Evolutionary conservation across 2,888 invertebrate genomes (phyloP), one percentile per base, ranked within the genome.

Genomic region (Limnephilus marmoratus): DNA sequence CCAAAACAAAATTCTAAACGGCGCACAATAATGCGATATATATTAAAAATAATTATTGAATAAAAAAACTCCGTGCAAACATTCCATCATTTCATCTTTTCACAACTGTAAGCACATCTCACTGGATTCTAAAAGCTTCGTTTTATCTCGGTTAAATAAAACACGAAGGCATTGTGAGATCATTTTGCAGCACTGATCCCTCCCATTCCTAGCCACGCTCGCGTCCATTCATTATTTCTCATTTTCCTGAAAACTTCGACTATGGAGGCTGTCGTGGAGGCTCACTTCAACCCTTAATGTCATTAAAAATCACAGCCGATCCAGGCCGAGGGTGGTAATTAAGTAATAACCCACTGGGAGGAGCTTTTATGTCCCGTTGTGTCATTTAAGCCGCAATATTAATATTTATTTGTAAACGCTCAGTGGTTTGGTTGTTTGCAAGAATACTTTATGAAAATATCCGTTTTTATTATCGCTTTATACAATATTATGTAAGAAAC

Each of bases 221-320:
- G 49, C 89, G 87, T 85, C 86, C 91, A 92, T 92, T 92, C 90
- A 92, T 92, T 91, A 92, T 92, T 90, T 92, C 87, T 81, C 80
- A 85, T 92, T 92, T 92, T 86, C 81, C 87, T 91, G 80, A 90
- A 68, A 80, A n/a, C 24, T 68, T 31, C 85, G 82, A 87, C 29
- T 53, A 68, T 31, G 87, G 87, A 53, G 11, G 31, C 5, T 83
- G 34, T 83, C 34, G 37, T 83, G 15, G 34, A 34, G 83, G 37
- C 24, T 83, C 24, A 68, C 49, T 86, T 49, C 68, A 53, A 87
- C 87, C 87, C 87, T 87, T 34, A 87, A 87, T 87, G 34, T 87
- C 87, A 68, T 87, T 87, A 87, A 87, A 87, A 87, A 87, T 87
- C 87, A 87, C 34, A 87, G 86, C 86, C 45, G 68, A 87, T 87